A percentile compares a stretch with the other conserved stretches of the same genome.
These are phyloP conservation scores for Drosophila subobscura DNA, from an alignment of 1,140 invertebrate species.

Conservation along the genomic window DNA sequence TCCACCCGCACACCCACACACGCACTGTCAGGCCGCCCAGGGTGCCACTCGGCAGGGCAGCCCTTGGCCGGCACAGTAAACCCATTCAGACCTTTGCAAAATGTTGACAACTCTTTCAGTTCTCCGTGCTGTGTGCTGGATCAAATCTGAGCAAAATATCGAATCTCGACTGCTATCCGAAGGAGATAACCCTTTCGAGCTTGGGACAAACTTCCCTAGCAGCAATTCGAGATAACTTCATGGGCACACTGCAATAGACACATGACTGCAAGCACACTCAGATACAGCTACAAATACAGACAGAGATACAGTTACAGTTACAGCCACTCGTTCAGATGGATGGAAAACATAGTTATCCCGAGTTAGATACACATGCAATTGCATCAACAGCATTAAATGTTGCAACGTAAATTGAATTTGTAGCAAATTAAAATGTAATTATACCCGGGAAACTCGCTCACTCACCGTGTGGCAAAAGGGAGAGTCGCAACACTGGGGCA, in stretches of 20 bases:
- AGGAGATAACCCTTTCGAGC: no score
- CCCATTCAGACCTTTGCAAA: no score
- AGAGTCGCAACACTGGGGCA: no score
- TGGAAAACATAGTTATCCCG: not conserved
- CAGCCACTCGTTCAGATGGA: not conserved
- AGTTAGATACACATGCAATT: conserved; percentile 34
- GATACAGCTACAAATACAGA: not conserved
- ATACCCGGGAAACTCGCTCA: not conserved
- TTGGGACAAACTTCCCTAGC: no score
- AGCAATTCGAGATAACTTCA: no score
- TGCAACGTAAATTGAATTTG: conserved; percentile 65
- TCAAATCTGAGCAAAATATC: no score
- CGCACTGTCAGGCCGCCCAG: not conserved
- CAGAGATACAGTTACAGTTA: not conserved
- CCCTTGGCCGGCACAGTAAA: no score
- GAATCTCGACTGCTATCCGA: no score
- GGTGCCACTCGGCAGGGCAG: not conserved
- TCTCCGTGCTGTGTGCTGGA: no score
- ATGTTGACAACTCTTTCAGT: no score
- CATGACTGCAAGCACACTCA: not conserved
- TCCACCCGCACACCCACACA: not conserved
- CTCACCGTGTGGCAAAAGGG: not conserved
- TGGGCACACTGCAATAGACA: no score
- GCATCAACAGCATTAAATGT: conserved; percentile 52
- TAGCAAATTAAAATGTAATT: conserved; percentile 71